Evolutionary conservation across 2,113 vertebrate genomes (phyloP).

Genomic region (Eurypyga helias): DNA sequence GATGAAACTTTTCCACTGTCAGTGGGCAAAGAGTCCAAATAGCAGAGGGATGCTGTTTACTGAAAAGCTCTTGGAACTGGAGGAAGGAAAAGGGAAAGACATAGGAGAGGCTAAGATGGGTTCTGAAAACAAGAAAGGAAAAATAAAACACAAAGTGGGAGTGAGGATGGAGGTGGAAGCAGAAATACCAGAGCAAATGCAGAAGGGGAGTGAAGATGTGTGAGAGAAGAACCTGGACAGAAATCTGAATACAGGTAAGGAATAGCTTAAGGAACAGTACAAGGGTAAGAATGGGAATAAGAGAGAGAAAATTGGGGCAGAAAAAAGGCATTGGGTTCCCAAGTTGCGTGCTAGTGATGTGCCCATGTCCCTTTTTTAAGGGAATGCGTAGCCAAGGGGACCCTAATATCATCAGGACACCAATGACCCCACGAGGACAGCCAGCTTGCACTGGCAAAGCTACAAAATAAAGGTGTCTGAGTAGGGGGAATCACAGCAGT

Average conservation of each 20-base stretch:
- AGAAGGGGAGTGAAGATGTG: background rate
- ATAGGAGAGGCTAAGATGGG: background rate
- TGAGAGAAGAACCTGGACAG: background rate
- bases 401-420: background rate
- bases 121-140: slow-evolving; percentile 11
- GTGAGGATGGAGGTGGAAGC: background rate
- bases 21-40: slow-evolving; percentile 6
- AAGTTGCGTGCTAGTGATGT: background rate
- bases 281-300: background rate
- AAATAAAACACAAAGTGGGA: background rate
- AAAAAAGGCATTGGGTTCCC: background rate
- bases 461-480: background rate
- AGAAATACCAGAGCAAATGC: background rate
- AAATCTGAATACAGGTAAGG: background rate
- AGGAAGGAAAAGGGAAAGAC: slow-evolving; percentile 2
- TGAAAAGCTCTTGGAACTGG: background rate
- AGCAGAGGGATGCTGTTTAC: slow-evolving; percentile 11
- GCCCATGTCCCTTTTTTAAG: background rate
- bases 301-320: background rate
- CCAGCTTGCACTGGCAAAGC: background rate
- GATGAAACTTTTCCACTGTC: slow-evolving; percentile 26
- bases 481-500: background rate
- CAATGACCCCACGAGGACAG: background rate
- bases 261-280: background rate
- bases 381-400: background rate